Evolutionary conservation across 1,140 invertebrate species (phyloP).

Genomic region (Neotoxoptera formosana): DNA sequence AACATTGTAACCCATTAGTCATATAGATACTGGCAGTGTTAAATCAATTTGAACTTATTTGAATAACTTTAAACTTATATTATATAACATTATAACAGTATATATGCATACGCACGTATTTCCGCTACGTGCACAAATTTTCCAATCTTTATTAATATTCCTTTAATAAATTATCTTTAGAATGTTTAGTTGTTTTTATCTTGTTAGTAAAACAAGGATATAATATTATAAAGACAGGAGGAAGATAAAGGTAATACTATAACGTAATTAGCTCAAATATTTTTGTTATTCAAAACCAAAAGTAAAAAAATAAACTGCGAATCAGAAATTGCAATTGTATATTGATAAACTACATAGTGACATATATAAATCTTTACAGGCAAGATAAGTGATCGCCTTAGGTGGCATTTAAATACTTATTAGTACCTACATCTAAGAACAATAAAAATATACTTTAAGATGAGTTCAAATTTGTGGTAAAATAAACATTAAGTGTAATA

Average conservation of each 20-base stretch:
- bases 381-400: no score
- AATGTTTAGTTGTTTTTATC: neutral
- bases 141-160: neutral
- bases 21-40: neutral
- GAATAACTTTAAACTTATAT: neutral
- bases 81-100: neutral
- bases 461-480: neutral
- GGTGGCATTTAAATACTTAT: neutral
- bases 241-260: neutral
- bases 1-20: neutral
- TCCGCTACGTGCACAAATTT: neutral
- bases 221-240: neutral
- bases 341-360: neutral
- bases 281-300: no score
- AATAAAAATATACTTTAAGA: neutral
- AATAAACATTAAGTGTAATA: neutral
- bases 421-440: neutral
- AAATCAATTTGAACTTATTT: neutral
- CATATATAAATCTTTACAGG: neutral
- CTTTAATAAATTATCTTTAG: neutral
- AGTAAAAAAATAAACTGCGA: neutral
- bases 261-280: neutral
- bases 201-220: neutral
- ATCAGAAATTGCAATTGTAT: neutral
- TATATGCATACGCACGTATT: neutral